Percentiles rank a stretch among this genome's conserved stretches.
Evolutionary conservation across 2,888 invertebrate species (phyloP).

Genomic region (Lypha dubia): DNA sequence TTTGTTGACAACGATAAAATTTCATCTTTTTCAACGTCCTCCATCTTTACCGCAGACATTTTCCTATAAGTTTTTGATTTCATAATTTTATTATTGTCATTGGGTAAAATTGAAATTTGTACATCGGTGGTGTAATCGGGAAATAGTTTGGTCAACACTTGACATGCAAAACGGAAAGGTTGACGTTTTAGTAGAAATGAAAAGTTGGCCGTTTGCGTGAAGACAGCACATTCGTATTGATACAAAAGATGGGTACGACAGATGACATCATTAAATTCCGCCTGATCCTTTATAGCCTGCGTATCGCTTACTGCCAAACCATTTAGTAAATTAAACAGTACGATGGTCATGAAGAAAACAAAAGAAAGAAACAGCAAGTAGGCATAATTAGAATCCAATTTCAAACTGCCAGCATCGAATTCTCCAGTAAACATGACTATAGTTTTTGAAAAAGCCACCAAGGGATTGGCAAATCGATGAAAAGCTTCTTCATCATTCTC

Average conservation of each 20-base stretch:
- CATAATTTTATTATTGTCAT: slow-evolving; percentile 86
- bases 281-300: slow-evolving; percentile 89
- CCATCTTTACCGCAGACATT: slow-evolving; percentile 72
- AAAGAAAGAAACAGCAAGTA: slow-evolving; percentile 91
- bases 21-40: slow-evolving; percentile 74
- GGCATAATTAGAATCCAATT: slow-evolving; percentile 88
- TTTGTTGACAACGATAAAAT: slow-evolving; percentile 73
- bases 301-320: slow-evolving; percentile 94
- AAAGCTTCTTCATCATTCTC: slow-evolving; percentile 84
- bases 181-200: slow-evolving; percentile 76
- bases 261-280: slow-evolving; percentile 90
- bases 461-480: slow-evolving; percentile 88
- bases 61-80: slow-evolving; percentile 81
- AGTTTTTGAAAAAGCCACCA: slow-evolving; percentile 90
- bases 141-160: slow-evolving; percentile 86
- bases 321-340: slow-evolving; percentile 91
- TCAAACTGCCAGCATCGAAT: slow-evolving; percentile 91
- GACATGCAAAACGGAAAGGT: slow-evolving; percentile 79
- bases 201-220: slow-evolving; percentile 82
- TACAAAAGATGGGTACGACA: slow-evolving; percentile 88
- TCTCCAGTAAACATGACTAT: slow-evolving; percentile 95
- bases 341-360: slow-evolving; percentile 92
- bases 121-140: slow-evolving; percentile 87
- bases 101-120: slow-evolving; percentile 87
- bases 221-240: slow-evolving; percentile 89